Percentiles rank a stretch among this genome's conserved stretches.
Conservation (phyloP, 1,140 invertebrate genomes). For the Saxidomus purpurata region DNA sequence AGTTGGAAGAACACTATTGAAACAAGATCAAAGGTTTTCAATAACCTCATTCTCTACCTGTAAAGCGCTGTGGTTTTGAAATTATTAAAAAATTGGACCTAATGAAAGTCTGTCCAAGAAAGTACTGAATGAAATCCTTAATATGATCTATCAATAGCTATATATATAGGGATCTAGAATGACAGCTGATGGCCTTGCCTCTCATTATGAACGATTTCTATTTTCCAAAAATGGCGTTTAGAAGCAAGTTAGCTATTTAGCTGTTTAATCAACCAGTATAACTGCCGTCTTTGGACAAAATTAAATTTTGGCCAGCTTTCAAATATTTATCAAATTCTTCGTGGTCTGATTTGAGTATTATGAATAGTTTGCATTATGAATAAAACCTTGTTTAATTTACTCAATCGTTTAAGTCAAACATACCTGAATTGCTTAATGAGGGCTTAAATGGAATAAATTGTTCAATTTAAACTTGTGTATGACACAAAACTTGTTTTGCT, state of each 20-base stretch:
- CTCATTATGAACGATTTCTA: neutral
- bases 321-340: slow-evolving; percentile 22
- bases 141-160: no score
- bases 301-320: slow-evolving; percentile 35
- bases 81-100: no score
- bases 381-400: slow-evolving; percentile 50
- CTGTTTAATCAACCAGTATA: neutral
- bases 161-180: no score
- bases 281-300: neutral
- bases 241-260: neutral
- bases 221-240: slow-evolving; percentile 20
- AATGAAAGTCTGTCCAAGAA: no score
- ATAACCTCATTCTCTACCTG: no score
- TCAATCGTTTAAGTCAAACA: slow-evolving; percentile 25
- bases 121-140: no score
- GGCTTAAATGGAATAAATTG: neutral
- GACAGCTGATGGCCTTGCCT: neutral
- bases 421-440: slow-evolving; percentile 24
- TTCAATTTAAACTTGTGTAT: no score
- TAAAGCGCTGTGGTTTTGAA: no score
- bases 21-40: no score
- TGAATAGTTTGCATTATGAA: slow-evolving; percentile 40
- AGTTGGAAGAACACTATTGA: no score
- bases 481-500: no score
- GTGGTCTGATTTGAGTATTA: slow-evolving; percentile 13